Conservation (phyloP, 2,113 vertebrate species). For the Geothlypis trichas region DNA sequence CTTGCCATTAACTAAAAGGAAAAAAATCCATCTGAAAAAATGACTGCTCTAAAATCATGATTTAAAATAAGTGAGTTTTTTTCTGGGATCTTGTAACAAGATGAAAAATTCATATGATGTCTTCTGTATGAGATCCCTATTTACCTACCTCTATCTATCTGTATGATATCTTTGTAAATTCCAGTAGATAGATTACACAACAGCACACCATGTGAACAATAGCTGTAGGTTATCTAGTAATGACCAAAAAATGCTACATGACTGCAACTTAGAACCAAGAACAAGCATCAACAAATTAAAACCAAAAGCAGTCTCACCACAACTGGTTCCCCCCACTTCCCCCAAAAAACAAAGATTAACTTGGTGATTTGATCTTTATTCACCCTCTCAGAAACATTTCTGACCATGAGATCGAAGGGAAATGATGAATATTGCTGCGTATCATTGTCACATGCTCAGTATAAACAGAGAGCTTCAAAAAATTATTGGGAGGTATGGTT, state of each 20-base stretch:
- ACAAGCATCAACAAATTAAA: background rate
- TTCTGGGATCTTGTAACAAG: background rate
- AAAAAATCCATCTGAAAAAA: background rate
- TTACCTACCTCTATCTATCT: background rate
- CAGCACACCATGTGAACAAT: background rate
- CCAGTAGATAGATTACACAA: background rate
- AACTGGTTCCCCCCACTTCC: accelerated
- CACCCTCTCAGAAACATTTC: background rate
- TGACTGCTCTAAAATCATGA: background rate
- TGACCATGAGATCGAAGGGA: background rate
- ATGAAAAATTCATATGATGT: background rate
- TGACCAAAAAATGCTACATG: background rate
- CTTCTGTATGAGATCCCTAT: background rate
- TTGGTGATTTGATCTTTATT: background rate
- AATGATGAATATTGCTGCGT: background rate
- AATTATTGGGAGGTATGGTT: background rate
- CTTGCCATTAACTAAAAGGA: background rate
- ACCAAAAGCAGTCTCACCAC: background rate
- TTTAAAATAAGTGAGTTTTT: background rate
- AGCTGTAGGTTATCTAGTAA: background rate
- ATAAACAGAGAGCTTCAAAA: background rate
- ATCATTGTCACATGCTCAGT: background rate
- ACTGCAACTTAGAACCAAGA: background rate
- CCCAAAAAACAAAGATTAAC: background rate
- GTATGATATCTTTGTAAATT: background rate